Base-by-base conservation (phyloP, 2,113 vertebrate species). In the Podilymbus podiceps region DNA sequence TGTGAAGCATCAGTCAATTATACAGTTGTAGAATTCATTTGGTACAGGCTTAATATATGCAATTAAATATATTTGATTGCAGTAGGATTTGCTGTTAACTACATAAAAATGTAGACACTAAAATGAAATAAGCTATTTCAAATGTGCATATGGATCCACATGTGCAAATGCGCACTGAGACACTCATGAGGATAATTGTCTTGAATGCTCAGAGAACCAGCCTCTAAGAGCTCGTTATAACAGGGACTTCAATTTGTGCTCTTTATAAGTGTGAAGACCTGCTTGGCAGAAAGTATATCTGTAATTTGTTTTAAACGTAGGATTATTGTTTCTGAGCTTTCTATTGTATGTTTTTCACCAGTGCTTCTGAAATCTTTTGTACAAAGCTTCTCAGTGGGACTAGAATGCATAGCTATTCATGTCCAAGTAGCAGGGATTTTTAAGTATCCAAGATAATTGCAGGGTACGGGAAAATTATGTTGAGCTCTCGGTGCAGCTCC, bases 391-490 rank as follows among this genome's bases (percentile, higher is more conserved):
- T 88, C 49, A 33, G 80, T 82, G 76, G 68, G 79, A 44, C 55
- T 19, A 3, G 60, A 84, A 82, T 63, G 82, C 64, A 59, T 42
- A 96, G 62, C 69, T 73, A 38, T 88, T 94, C 68, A 15, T 46
- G 74, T 80, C 84, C 47, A 59, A 85, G 52, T 82, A 53, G 59
- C 77, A 74, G 77, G 30, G 69, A 24, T 67, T 95, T 92, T 94
- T 67, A 76, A 95, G 55, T 80, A 62, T 67, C 88, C 44, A 16
- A 60, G 72, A 72, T 96, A 95, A 95, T 96, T 95, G 63, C 53
- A 85, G 85, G 75, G 78, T 81, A 86, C 60, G 52, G 74, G 35
- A 66, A 74, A 71, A 88, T 81, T 72, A 76, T 74, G 5, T 40
- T 30, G 75, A 68, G 72, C 46, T 90, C 40, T 74, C 5, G 0